Percentiles rank a stretch among this genome's conserved stretches.
phyloP scores from a whole-genome alignment of 2,888 invertebrate species.

The Falcaria lacertinaria region DNA sequence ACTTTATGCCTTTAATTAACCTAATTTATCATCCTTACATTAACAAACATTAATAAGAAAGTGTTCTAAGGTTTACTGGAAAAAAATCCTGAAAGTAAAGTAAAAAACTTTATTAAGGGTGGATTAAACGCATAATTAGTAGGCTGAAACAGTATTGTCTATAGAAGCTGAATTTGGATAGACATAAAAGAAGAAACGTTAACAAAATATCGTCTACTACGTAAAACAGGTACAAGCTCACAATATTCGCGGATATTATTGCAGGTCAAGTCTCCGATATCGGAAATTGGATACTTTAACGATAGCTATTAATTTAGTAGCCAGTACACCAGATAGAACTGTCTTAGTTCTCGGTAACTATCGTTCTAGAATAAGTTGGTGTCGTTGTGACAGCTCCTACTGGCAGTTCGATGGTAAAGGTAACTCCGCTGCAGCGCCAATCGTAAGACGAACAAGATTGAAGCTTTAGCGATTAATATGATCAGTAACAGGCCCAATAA shows the following conservation, averaged over 20 bases:
- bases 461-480: constrained; percentile 3
- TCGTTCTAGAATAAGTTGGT: constrained; percentile 33
- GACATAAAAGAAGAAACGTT: too few species aligned
- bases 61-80: too few species aligned
- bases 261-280: constrained; percentile 3
- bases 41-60: background rate
- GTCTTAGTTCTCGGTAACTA: constrained; percentile 31
- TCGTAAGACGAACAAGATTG: constrained; percentile 4
- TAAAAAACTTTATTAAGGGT: too few species aligned
- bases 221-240: too few species aligned
- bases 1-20: constrained; percentile 2
- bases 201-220: too few species aligned
- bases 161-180: too few species aligned
- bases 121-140: too few species aligned
- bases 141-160: too few species aligned
- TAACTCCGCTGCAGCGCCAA: constrained; percentile 17
- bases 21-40: background rate
- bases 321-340: constrained; percentile 17
- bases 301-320: constrained; percentile 28
- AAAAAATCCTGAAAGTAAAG: too few species aligned
- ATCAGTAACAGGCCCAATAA: too few species aligned
- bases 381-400: constrained; percentile 23
- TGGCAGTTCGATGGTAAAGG: constrained; percentile 31
- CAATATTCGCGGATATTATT: constrained; percentile 10
- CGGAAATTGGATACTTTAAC: constrained; percentile 30